phyloP scores from a whole-genome alignment of 1,140 invertebrate genomes.

The Ceratosolen solmsi region DNA sequence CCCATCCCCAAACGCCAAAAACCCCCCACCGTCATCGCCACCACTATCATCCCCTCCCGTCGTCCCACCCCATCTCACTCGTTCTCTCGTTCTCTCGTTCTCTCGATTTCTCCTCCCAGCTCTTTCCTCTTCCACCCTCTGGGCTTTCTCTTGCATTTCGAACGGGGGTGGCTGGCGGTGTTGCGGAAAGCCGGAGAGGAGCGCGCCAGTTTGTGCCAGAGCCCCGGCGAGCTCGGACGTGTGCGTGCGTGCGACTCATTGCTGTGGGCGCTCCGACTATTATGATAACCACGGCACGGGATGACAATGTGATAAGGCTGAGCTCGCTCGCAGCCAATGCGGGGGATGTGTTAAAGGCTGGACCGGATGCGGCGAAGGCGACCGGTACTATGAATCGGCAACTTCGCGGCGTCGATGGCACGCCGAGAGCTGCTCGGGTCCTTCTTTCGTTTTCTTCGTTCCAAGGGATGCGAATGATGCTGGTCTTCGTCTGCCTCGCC shows the following conservation, averaged over 20 bases:
- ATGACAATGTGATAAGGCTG: not conserved
- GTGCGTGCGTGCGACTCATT: conserved; percentile 57
- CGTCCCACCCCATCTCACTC: not conserved
- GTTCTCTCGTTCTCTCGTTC: not conserved
- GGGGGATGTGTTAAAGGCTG: not conserved
- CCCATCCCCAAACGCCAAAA: not conserved
- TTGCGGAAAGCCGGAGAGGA: conserved; percentile 56
- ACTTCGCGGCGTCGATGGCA: not conserved
- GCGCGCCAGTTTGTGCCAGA: conserved; percentile 70
- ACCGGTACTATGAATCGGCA: not conserved
- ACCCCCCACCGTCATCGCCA: not conserved
- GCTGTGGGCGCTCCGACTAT: conserved; percentile 31
- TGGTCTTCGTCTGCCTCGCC: conserved; percentile 50
- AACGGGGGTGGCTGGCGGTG: conserved; percentile 44
- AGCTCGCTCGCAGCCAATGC: not conserved
- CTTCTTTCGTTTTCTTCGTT: too few species aligned
- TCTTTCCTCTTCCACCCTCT: not conserved
- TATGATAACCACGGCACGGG: not conserved
- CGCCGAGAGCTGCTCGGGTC: not conserved
- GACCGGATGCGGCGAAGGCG: not conserved
- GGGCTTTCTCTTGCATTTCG: not conserved
- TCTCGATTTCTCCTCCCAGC: not conserved
- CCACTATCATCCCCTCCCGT: not conserved
- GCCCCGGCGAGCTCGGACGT: conserved; percentile 65
- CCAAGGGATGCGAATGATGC: not conserved